phyloP scores from a whole-genome alignment of 1,140 invertebrate genomes.

The Caenorhabditis inopinata region DNA sequence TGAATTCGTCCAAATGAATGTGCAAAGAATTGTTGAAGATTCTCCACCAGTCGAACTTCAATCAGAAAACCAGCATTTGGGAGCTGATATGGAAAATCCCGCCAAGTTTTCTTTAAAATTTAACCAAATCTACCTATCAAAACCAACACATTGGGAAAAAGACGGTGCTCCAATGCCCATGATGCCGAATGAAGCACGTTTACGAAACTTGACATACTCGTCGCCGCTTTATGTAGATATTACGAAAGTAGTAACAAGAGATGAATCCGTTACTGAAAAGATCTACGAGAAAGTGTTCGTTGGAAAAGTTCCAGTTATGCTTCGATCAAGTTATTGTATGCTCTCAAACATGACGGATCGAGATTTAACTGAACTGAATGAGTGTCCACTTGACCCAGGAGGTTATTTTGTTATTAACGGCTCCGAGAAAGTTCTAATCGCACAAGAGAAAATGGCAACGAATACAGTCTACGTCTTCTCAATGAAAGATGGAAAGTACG shows the following conservation, averaged over 20 bases:
- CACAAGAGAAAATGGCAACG: constrained; percentile 99
- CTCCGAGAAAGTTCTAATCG: constrained; percentile 91
- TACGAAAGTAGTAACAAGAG: constrained; percentile 86
- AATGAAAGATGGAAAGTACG: constrained; percentile 92
- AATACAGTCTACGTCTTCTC: constrained; percentile 99
- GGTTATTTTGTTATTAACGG: constrained; percentile 95
- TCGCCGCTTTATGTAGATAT: constrained; percentile 98
- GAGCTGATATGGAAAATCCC: constrained; percentile 67
- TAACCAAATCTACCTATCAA: constrained; percentile 97
- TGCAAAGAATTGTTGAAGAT: constrained; percentile 96
- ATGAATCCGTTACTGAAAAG: constrained; percentile 86
- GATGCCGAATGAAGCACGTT: constrained; percentile 89
- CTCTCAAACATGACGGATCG: constrained; percentile 89
- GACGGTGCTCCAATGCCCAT: constrained; percentile 95
- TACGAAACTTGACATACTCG: constrained; percentile 74
- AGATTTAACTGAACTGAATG: constrained; percentile 96
- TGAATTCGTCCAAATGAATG: constrained; percentile 99
- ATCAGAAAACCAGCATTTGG: constrained; percentile 90
- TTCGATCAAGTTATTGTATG: constrained; percentile 92
- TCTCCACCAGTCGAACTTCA: constrained; percentile 94
- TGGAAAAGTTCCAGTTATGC: constrained; percentile 98
- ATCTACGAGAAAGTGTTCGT: constrained; percentile 97
- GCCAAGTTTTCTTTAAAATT: constrained; percentile 89
- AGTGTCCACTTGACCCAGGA: constrained; percentile 95
- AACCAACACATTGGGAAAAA: constrained; percentile 99